Evolutionary conservation across 2,797 vertebrate species (phyloP).

Genomic region (Anableps anableps): DNA sequence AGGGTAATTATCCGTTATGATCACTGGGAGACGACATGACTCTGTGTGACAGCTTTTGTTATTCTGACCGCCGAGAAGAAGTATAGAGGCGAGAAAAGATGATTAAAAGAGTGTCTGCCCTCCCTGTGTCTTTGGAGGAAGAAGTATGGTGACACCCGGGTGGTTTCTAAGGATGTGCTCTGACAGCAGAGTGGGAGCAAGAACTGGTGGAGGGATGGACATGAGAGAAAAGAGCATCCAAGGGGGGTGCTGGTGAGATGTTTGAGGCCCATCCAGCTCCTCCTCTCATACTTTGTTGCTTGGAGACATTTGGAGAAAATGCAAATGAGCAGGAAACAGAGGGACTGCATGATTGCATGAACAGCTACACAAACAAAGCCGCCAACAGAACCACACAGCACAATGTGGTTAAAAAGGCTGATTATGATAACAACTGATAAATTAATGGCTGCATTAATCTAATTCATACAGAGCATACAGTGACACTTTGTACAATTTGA

Average conservation of each 20-base stretch:
- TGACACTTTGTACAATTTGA: slow-evolving; percentile 73
- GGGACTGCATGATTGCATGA: slow-evolving; percentile 69
- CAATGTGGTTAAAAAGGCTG: slow-evolving; percentile 71
- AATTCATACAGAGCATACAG: slow-evolving; percentile 75
- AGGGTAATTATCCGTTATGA: slow-evolving; percentile 85
- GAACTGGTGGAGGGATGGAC: slow-evolving; percentile 58
- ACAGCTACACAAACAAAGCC: slow-evolving; percentile 74
- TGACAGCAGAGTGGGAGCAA: slow-evolving; percentile 68
- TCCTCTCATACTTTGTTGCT: slow-evolving; percentile 68
- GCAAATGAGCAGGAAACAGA: slow-evolving; percentile 75
- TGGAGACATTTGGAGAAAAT: slow-evolving; percentile 77
- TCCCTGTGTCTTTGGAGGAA: slow-evolving; percentile 79
- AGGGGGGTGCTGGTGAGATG: slow-evolving; percentile 60
- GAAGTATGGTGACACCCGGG: slow-evolving; percentile 75
- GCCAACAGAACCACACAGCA: slow-evolving; percentile 60
- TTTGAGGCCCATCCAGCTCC: slow-evolving; percentile 67
- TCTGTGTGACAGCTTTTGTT: slow-evolving; percentile 80
- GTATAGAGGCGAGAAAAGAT: slow-evolving; percentile 68
- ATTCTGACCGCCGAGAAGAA: slow-evolving; percentile 77
- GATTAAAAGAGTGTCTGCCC: slow-evolving; percentile 80
- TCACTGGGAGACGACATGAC: slow-evolving; percentile 80
- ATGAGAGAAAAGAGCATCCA: slow-evolving; percentile 63
- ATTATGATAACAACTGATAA: slow-evolving; percentile 79
- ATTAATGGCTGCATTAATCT: slow-evolving; percentile 77
- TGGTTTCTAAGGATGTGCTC: slow-evolving; percentile 74